These are phyloP conservation scores for Scarus forsteni DNA, from an alignment of 2,797 vertebrate species.

Conservation along the genomic window DNA sequence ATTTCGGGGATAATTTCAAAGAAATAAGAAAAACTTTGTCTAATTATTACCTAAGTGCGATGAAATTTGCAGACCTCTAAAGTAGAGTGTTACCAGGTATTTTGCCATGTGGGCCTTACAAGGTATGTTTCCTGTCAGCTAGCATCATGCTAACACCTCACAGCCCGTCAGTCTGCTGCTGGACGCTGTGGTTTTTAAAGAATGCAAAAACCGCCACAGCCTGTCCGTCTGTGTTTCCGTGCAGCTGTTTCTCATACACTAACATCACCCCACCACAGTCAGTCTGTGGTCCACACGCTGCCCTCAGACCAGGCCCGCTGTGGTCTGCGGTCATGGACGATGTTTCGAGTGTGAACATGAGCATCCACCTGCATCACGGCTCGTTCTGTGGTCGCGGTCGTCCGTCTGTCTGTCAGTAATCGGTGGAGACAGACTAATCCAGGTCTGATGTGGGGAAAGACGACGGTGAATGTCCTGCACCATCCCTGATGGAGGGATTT, in stretches of 20 bases:
- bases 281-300: constrained; percentile 43
- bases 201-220: constrained; percentile 31
- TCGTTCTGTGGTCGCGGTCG: constrained; percentile 57
- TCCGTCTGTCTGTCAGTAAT: constrained; percentile 17
- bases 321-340: constrained; percentile 57
- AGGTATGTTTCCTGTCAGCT: constrained; percentile 50
- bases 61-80: too few species aligned
- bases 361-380: constrained; percentile 59
- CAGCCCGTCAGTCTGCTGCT: constrained; percentile 36
- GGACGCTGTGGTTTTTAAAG: constrained; percentile 54
- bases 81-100: too few species aligned
- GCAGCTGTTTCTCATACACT: constrained; percentile 68
- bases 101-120: too few species aligned
- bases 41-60: too few species aligned
- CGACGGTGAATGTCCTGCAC: constrained; percentile 38
- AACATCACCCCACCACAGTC: constrained; percentile 73
- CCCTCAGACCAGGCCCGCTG: constrained; percentile 40
- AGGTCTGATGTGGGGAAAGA: constrained; percentile 61
- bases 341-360: constrained; percentile 60
- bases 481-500: constrained; percentile 34
- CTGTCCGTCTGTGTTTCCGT: constrained; percentile 28
- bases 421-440: constrained; percentile 48
- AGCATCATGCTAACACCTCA: constrained; percentile 48
- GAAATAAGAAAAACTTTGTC: too few species aligned
- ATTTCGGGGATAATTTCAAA: too few species aligned